Evolutionary conservation across 2,888 invertebrate genomes (phyloP), one percentile per base, ranked within the genome.

Genomic region (Protophormia terraenovae): DNA sequence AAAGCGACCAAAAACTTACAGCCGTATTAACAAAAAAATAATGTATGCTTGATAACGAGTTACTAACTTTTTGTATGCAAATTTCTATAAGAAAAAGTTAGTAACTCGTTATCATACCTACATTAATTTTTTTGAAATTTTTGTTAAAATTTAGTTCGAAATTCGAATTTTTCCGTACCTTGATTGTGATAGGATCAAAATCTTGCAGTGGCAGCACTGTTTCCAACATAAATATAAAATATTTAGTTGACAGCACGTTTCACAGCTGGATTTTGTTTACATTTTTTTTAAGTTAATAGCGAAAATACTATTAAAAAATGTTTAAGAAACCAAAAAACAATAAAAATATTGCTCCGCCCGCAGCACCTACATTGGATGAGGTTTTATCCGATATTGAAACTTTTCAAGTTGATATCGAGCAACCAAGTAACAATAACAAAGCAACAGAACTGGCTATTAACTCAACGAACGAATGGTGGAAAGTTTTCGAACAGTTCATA

Each of bases 361-460:
- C 90, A 2, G 69, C 87, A 27, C 88, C 92, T 1, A 89, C 89
- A 8, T 24, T 89, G 3, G 89, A 90, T 0, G 91, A 93, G 84
- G 89, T 93, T 24, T 38, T 92, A 0, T 88, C 89, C 24, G 92
- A 93, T 64, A 87, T 92, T 71, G 90, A 91, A 87, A 91, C 92
- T 8, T 92, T 92, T 81, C 88, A 90, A 45, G 87, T 90, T 3
- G 86, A 88, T 2, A 86, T 87, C 32, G 82, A 86, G 1, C 29
- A 80, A 38, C 8, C 35, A 0, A 19, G 12, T 12, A 22, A 1
- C 4, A 53, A 32, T 22, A 66, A 41, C 10, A 85, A 84, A 47
- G 27, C 41, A 10, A 35, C 67, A 3, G 87, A 86, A 58, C 5
- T 62, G 45, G 32, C 89, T 82, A 64, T 53, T 66, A 6, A 85